Conservation (phyloP, 2,797 vertebrate genomes). For the Pipistrellus pygmaeus region DNA sequence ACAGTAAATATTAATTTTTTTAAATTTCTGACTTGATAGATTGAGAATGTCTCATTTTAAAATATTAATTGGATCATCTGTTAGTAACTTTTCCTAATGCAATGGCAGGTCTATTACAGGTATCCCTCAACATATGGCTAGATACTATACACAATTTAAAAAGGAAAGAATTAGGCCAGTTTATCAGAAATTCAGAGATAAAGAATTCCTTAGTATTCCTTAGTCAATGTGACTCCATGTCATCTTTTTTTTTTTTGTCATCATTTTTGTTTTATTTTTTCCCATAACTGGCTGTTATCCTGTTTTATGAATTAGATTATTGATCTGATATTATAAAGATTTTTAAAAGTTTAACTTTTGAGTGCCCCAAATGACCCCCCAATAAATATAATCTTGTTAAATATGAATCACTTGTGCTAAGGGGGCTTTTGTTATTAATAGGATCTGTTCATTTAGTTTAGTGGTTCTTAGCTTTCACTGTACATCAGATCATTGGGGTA, state of each 20-base stretch:
- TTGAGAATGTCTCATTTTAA: slow-evolving; percentile 38
- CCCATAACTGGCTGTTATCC: background rate
- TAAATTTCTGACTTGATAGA: slow-evolving; percentile 42
- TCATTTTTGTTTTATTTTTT: background rate
- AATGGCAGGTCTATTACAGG: slow-evolving; percentile 78
- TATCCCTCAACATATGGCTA: slow-evolving; percentile 81
- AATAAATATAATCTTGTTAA: slow-evolving; percentile 34
- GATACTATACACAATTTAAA: slow-evolving; percentile 44
- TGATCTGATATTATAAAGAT: slow-evolving; percentile 54
- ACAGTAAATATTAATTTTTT: background rate
- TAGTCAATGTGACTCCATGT: slow-evolving; percentile 29
- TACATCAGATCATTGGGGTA: slow-evolving; percentile 39
- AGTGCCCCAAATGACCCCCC: slow-evolving; percentile 29
- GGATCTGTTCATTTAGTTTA: slow-evolving; percentile 52
- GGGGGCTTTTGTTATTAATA: slow-evolving; percentile 21
- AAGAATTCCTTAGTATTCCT: slow-evolving; percentile 35
- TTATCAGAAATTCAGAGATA: slow-evolving; percentile 39
- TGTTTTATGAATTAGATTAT: slow-evolving; percentile 53
- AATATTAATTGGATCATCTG: slow-evolving; percentile 57
- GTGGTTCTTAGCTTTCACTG: background rate
- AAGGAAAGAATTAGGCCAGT: slow-evolving; percentile 25
- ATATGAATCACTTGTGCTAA: slow-evolving; percentile 23
- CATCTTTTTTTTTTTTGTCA: background rate
- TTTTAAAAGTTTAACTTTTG: slow-evolving; percentile 45
- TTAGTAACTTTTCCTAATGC: slow-evolving; percentile 62